A percentile compares a stretch with the other conserved stretches of the same genome.
These are phyloP conservation scores for Erethizon dorsatum DNA, from an alignment of 2,797 vertebrate species.

Conservation along the genomic window DNA sequence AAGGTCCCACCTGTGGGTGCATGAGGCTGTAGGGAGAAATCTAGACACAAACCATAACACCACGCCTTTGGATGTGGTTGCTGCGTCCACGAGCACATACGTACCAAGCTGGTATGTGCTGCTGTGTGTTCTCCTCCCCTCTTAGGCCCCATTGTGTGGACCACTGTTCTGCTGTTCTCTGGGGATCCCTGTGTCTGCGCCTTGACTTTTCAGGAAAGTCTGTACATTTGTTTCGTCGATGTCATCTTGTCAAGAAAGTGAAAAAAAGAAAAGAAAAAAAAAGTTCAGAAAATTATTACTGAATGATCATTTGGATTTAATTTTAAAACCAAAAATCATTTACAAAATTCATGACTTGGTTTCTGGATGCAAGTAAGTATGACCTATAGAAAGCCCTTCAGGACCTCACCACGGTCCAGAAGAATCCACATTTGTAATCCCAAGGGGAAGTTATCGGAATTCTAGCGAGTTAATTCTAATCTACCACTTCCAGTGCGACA, in stretches of 20 bases:
- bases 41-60: neutral
- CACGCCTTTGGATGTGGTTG: neutral
- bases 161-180: neutral
- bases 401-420: too few relatives aligned
- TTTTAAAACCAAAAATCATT: neutral
- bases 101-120: rapidly evolving
- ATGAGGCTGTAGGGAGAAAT: neutral
- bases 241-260: neutral
- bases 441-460: too few relatives aligned
- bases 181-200: neutral
- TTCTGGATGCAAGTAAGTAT: neutral
- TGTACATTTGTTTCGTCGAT: neutral
- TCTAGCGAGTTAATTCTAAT: too few relatives aligned
- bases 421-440: too few relatives aligned
- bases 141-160: neutral
- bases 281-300: neutral
- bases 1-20: neutral
- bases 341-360: neutral
- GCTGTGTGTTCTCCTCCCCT: neutral
- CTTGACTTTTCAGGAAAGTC: neutral
- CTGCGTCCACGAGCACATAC: too few relatives aligned
- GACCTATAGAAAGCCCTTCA: neutral
- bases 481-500: too few relatives aligned
- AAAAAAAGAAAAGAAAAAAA: neutral
- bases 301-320: neutral